Base-by-base conservation (phyloP, 2,113 vertebrate species). In the Hydrolagus affinis region DNA sequence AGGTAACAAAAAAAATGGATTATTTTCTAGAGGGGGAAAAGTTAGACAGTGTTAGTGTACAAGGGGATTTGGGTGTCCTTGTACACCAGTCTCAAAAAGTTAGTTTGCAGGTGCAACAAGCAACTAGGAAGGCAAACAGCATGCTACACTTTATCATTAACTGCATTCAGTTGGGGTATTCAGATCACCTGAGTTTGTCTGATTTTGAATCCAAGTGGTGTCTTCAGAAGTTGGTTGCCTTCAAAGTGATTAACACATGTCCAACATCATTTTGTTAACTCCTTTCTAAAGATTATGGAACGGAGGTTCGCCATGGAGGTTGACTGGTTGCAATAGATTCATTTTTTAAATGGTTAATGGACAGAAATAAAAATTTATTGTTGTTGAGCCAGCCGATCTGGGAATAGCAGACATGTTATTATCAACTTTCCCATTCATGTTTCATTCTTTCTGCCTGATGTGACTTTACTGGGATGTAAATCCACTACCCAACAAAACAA, bases 161-260 rank as follows among this genome's bases (percentile, higher is more conserved):
- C 25, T 83, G 77, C 64, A 64, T 80, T 19, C 78, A 68, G 66
- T 66, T 83, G 78, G 44, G 44, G 44, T 44, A 44, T 66, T 83
- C 28, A 60, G 32, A 8, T 28, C 25, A 32, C 11, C 19, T 68
- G 62, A 32, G 4, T 14, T 11, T 23, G 7, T 28, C 17, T 32
- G 25, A 17, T 28, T 30, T 19, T 17, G 8, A 14, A 28, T 3
- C 32, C 14, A 7, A 75, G 6, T 2, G 15, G 44, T 56, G 73
- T 15, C 73, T 64, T 60, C 59, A 64, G 59, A 78, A 62, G 4
- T 6, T 62, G 19, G 23, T 78, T 68, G 12, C 8, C 60, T 83
- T 57, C 21, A 66, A 62, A 30, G 66, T 60, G 0, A 28, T 10
- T 83, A 66, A 15, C 3, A 17, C 73, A 75, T 44, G 44, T 75